Base-by-base conservation (phyloP, 1,140 invertebrate genomes). In the Thrips palmi region DNA sequence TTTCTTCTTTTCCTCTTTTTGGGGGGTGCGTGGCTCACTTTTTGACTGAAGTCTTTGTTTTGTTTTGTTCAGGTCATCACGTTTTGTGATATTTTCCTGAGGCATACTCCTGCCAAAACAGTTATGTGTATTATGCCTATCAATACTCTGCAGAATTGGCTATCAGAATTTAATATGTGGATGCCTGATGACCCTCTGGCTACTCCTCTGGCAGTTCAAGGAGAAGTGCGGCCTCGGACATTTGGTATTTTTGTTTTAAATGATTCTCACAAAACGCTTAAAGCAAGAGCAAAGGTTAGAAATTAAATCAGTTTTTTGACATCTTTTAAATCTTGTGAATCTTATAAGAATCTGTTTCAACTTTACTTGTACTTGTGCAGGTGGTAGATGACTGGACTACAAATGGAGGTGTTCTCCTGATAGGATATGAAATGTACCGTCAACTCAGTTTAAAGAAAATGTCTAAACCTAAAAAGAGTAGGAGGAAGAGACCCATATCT, bases 71-170 rank as follows among this genome's bases (percentile, higher is more conserved):
- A 62, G 49, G 62, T 96, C 30, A 81, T 96, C 20, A 85, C 84
- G 45, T 97, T 97, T 62, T 84, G 83, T 53, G 91, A 97, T 60
- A 79, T 97, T 44, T 96, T 97, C 61, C 67, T 97, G 46, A 65
- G 88, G 34, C 75, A 86, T 52, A 94, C 89, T 1, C 67, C 68
- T n/a, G 80, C 82, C 4, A 84, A 76, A 52, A 83, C 77, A 22
- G 86, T 97, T 3, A 58, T 98, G 6, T 88, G 89, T 51, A 96
- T 99, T 45, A 94, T 97, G 67, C 94, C 94, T 1, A 96, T 98
- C 37, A 99, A 99, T 62, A 97, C 93, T 2, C 63, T 98, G 36
- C 92, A 98, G 62, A 98, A 99, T 64, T 98, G 94, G 94, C 58
- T 91, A 42, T 75, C 81, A 2, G 94, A 99, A 57, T 97, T 94